Conservation (phyloP, 23 tunicate species). For the Phallusia fumigata region DNA sequence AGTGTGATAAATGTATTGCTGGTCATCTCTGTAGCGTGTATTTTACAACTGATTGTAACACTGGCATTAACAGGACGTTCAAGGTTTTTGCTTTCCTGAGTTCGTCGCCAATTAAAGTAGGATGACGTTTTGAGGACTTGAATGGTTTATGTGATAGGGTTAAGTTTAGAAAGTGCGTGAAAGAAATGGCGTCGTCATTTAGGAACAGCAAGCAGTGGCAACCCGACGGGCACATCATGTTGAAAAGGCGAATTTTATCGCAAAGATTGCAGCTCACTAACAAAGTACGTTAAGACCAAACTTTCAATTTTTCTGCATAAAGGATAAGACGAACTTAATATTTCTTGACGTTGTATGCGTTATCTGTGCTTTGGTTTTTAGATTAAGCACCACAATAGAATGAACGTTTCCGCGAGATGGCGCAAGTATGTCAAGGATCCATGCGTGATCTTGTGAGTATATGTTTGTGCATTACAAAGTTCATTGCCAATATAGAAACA, state of each 20-base stretch:
- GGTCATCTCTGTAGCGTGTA: too few species aligned
- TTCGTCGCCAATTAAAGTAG: too few species aligned
- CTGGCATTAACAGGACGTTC: not conserved
- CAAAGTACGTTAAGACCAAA: slow-evolving; percentile 10
- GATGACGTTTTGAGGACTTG: too few species aligned
- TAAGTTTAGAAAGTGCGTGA: not conserved
- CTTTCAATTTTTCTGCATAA: not conserved
- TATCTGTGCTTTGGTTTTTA: slow-evolving; percentile 27
- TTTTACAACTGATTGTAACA: too few species aligned
- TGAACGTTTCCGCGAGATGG: slow-evolving; percentile 93
- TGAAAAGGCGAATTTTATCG: slow-evolving; percentile 19
- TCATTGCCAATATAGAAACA: too few species aligned
- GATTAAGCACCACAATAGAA: slow-evolving; percentile 54
- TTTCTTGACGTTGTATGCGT: not conserved
- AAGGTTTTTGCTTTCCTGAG: too few species aligned
- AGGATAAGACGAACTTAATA: not conserved
- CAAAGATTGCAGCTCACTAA: slow-evolving; percentile 21
- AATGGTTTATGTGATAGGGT: too few species aligned
- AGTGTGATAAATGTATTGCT: slow-evolving; percentile 4
- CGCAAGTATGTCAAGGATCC: slow-evolving; percentile 69
- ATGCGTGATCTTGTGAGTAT: slow-evolving; percentile 76
- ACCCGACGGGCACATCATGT: slow-evolving; percentile 23
- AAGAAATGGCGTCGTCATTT: slow-evolving; percentile 10
- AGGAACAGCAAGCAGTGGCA: slow-evolving; percentile 22
- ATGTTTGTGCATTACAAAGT: too few species aligned